Conservation (phyloP, 1,140 invertebrate species). For the Macrobrachium nipponense region DNA sequence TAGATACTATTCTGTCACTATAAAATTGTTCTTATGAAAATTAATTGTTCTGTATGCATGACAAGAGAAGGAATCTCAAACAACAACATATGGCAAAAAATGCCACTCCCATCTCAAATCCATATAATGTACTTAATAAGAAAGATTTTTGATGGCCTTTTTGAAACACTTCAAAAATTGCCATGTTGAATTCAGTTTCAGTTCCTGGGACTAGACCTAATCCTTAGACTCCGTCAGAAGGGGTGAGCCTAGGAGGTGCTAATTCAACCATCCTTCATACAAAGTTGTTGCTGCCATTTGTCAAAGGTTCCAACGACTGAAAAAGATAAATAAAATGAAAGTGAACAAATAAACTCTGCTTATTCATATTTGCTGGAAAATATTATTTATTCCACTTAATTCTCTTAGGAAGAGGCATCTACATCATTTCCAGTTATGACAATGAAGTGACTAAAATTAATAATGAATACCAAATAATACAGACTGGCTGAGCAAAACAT, state of each 20-base stretch:
- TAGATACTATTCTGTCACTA: background rate
- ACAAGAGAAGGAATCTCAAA: conserved; percentile 39
- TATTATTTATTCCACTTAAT: too few species aligned
- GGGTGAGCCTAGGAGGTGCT: conserved; percentile 3
- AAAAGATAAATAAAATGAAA: conserved; percentile 24
- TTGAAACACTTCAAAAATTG: too few species aligned
- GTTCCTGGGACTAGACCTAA: conserved; percentile 14
- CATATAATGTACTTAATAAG: conserved; percentile 38
- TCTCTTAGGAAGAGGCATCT: too few species aligned
- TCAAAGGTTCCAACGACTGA: conserved; percentile 49
- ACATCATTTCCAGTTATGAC: too few species aligned
- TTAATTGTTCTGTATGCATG: background rate
- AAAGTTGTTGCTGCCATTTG: conserved; percentile 56
- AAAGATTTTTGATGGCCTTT: conserved; percentile 32
- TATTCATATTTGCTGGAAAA: background rate
- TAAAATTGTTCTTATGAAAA: background rate
- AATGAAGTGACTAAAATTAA: too few species aligned
- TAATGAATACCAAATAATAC: too few species aligned
- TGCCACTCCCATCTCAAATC: conserved; percentile 47
- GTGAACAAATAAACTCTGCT: background rate
- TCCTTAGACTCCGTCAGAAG: background rate
- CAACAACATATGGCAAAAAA: conserved; percentile 27
- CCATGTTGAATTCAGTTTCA: conserved; percentile 7
- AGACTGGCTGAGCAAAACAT: too few species aligned
- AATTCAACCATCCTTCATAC: conserved; percentile 36